Evolutionary conservation across 2,888 invertebrate species (phyloP).

Genomic region (Notocelia uddmanniana): DNA sequence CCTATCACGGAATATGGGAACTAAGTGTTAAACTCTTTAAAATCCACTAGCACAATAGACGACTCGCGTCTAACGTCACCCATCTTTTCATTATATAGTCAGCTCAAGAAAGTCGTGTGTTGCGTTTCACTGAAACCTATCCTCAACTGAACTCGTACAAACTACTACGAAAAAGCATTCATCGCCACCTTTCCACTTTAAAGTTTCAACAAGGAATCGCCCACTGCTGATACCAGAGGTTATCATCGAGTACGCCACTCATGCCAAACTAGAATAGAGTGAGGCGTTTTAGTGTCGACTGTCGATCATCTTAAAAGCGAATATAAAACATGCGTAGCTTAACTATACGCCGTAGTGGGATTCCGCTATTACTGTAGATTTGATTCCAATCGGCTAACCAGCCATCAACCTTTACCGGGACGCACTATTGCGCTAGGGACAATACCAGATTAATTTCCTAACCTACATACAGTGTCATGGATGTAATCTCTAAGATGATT

Average conservation of each 20-base stretch:
- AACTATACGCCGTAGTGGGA: too few relatives aligned
- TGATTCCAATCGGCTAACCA: not conserved
- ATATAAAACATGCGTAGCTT: too few relatives aligned
- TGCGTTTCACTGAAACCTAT: not conserved
- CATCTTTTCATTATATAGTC: not conserved
- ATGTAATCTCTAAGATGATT: not conserved
- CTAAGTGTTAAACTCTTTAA: constrained; percentile 24
- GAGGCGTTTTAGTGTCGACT: too few relatives aligned
- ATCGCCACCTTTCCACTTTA: too few relatives aligned
- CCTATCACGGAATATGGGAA: constrained; percentile 19
- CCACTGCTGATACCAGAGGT: too few relatives aligned
- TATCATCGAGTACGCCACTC: too few relatives aligned
- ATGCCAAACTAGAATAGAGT: too few relatives aligned
- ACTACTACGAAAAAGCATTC: too few relatives aligned
- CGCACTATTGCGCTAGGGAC: not conserved
- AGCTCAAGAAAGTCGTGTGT: not conserved
- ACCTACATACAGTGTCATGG: not conserved
- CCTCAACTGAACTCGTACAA: too few relatives aligned
- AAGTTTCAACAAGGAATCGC: too few relatives aligned
- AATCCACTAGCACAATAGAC: not conserved
- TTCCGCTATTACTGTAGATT: not conserved
- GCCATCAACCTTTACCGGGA: not conserved
- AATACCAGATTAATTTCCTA: not conserved
- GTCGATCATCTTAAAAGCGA: too few relatives aligned
- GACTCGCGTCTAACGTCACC: not conserved